Evolutionary conservation across 2,113 vertebrate genomes (phyloP), one percentile per base, ranked within the genome.

Genomic region (Sorex araneus): DNA sequence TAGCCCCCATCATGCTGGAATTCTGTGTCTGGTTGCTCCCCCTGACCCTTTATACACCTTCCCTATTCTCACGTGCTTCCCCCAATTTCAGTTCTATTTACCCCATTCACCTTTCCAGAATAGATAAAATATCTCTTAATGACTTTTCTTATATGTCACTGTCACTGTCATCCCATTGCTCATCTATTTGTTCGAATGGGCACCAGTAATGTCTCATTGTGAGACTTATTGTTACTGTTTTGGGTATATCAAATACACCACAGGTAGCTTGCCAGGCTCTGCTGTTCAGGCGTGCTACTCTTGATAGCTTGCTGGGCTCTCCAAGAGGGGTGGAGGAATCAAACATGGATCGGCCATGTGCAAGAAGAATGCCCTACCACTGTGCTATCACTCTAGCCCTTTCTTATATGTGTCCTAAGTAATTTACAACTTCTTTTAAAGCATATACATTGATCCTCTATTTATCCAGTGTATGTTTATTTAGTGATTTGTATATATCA

Each of bases 401-500:
- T n/a, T n/a, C n/a, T n/a, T n/a, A n/a, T n/a, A 23, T 4, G 40
- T 69, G 8, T 40, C 27, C 71, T 90, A 40, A 80, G 67, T 57
- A 69, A 94, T 18, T 45, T 71, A 0, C 63, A 91, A 77, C 60
- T 82, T 2, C 8, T 47, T 81, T 57, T 70, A n/a, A 57, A 94
- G 7, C 21, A 32, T 57, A 3, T 8, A 27, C 23, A 21, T 50
- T 47, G 3, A 32, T n/a, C 11, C 15, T 66, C 19, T n/a, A n/a
- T n/a, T n/a, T n/a, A n/a, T 7, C 66, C 64, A 79, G 54, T 60
- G 2, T 70, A 34, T 60, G 57, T n/a, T 66, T 34, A 32, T 28
- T 50, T 36, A 64, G 28, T 71, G 34, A 25, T 3, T 75, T 82
- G 60, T 45, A 6, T 28, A 75, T n/a, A 16, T 25, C 32, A 23